Evolutionary conservation across 2,113 vertebrate species (phyloP), one percentile per base, ranked within the genome.

Genomic region (Tricholaema leucomelas): DNA sequence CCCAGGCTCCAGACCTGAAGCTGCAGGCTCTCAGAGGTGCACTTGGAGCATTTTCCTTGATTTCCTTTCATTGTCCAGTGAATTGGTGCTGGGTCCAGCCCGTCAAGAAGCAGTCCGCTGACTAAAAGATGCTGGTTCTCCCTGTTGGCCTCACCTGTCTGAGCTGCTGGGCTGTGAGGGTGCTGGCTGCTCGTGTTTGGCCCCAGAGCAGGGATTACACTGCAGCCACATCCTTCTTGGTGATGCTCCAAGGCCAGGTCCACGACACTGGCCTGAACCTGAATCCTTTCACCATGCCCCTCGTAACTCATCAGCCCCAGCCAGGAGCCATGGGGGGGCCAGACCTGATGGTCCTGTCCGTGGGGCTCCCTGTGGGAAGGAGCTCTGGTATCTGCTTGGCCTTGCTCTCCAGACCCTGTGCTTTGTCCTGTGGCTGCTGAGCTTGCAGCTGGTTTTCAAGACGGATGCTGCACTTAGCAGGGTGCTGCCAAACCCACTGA

Each of bases 401-500:
- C 28, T 84, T 6, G 0, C 61, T 73, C 20, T 6, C 48, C 0
- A 0, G 48, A 58, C 11, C 35, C 52, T 1, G 0, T 6, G 56
- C 72, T 69, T 81, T 48, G 44, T 40, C 78, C 74, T 61, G 31
- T 0, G 1, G 5, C 2, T 72, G 71, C 89, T 88, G 94, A 93
- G 81, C 84, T 91, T 67, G 85, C 85, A 64, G 69, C 2, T 38
- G 3, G 15, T 87, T 87, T 85, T 82, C 42, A 60, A 81, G 86
- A 74, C 46, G 60, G 92, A 86, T 81, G 71, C 80, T 48, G 87
- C 58, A 48, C 87, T 91, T 91, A 74, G 82, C 30, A 8, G 93
- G 93, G 85, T 91, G 85, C 93, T 93, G 91, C 91, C 93, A 91
- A 93, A 36, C 82, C 85, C 65, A 20, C 55, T 8, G 72, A 83